phyloP scores from a whole-genome alignment of 2,797 vertebrate genomes.

The Pseudomugil gertrudae region DNA sequence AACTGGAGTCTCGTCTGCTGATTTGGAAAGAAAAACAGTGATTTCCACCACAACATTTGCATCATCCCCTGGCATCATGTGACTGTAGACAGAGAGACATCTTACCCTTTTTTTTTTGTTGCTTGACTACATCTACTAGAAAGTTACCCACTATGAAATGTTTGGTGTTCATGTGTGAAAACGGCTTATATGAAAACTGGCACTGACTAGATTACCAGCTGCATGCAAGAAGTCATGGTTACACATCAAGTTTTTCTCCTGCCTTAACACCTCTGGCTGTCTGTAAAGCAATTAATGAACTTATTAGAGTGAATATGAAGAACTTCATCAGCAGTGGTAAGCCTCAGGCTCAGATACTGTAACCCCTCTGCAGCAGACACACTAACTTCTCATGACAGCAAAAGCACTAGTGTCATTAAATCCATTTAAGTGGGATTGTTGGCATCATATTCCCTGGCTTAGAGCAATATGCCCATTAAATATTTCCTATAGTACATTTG shows the following conservation, averaged over 20 bases:
- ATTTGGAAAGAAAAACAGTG: neutral
- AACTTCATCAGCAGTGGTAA: no score
- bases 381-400: conserved; percentile 14
- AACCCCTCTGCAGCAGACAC: conserved; percentile 5
- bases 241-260: neutral
- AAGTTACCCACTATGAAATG: neutral
- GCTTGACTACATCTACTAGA: neutral
- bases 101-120: neutral
- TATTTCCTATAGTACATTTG: conserved; percentile 10
- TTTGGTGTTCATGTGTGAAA: neutral
- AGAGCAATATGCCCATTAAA: conserved; percentile 9
- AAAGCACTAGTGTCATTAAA: conserved; percentile 9
- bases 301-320: neutral
- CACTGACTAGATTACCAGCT: no score
- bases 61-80: neutral
- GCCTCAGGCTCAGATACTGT: no score
- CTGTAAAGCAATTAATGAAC: neutral
- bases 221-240: no score
- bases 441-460: conserved; percentile 9
- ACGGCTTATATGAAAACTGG: neutral
- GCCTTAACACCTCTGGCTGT: neutral
- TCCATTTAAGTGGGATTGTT: conserved; percentile 16
- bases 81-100: no score
- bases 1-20: neutral
- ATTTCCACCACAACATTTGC: neutral